Percentiles rank a stretch among this genome's conserved stretches.
Evolutionary conservation across 1,140 invertebrate genomes (phyloP).

Genomic region (Drosophila sp.): DNA sequence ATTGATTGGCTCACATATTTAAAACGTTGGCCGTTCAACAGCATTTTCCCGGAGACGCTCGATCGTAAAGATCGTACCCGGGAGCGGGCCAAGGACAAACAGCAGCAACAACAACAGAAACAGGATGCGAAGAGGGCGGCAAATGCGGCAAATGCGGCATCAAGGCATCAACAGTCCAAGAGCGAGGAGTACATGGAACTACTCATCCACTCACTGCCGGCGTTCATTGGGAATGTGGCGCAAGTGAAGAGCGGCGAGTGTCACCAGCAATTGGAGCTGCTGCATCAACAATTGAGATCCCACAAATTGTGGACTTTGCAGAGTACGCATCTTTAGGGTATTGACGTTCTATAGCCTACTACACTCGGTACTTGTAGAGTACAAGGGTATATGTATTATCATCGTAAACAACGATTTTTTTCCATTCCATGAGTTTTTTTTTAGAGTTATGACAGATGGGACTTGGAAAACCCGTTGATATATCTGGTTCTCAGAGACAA

Average conservation of each 20-base stretch:
- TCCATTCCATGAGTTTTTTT: no score
- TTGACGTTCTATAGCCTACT: no score
- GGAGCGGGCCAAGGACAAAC: conserved; percentile 22
- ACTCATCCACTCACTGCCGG: conserved; percentile 87
- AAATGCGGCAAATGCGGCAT: conserved; percentile 71
- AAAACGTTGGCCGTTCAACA: conserved; percentile 75
- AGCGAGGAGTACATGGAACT: conserved; percentile 86
- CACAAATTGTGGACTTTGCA: conserved; percentile 89
- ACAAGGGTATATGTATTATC: background rate
- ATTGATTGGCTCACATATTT: conserved; percentile 59
- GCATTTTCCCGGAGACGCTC: conserved; percentile 57
- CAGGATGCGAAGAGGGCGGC: conserved; percentile 51
- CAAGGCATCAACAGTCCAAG: conserved; percentile 33
- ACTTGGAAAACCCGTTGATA: no score
- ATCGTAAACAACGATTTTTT: no score
- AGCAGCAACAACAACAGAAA: conserved; percentile 28
- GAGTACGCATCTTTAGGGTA: conserved; percentile 85
- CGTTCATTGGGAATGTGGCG: conserved; percentile 88
- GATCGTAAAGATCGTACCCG: background rate
- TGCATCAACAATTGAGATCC: conserved; percentile 88
- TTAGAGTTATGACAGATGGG: no score
- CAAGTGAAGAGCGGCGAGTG: conserved; percentile 87
- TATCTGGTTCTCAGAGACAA: no score
- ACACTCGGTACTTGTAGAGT: no score
- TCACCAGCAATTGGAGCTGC: conserved; percentile 88